Evolutionary conservation across 2,888 invertebrate species (phyloP).

Genomic region (Chrysolina americana): DNA sequence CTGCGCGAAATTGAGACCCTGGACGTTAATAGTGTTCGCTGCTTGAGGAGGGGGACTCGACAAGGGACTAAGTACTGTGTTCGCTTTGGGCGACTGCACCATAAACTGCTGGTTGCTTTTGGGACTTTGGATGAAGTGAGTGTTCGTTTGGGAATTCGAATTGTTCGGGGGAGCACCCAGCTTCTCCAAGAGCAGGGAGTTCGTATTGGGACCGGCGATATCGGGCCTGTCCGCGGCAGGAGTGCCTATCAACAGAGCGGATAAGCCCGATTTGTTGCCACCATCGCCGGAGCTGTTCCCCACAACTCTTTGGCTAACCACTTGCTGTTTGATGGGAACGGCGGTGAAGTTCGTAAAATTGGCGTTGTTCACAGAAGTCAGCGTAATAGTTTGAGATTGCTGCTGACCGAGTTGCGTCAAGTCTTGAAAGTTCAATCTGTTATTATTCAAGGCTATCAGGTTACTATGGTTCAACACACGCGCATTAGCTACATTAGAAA

Average conservation of each 20-base stretch:
- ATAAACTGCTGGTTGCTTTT: slow-evolving; percentile 60
- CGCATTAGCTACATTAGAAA: slow-evolving; percentile 71
- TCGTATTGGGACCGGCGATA: slow-evolving; percentile 72
- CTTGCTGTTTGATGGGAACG: slow-evolving; percentile 65
- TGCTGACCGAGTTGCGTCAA: slow-evolving; percentile 56
- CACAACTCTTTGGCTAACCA: slow-evolving; percentile 53
- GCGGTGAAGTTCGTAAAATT: slow-evolving; percentile 62
- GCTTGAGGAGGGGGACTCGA: slow-evolving; percentile 72
- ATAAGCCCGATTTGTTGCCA: slow-evolving; percentile 70
- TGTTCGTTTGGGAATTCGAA: slow-evolving; percentile 39
- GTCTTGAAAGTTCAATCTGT: slow-evolving; percentile 59
- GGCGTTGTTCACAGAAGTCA: slow-evolving; percentile 65
- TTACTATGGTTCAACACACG: slow-evolving; percentile 68
- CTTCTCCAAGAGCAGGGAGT: slow-evolving; percentile 72
- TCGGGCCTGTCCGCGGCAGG: slow-evolving; percentile 75
- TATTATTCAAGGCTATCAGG: slow-evolving; percentile 68
- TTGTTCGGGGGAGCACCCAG: slow-evolving; percentile 70
- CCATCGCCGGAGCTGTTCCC: slow-evolving; percentile 45
- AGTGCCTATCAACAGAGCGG: slow-evolving; percentile 74
- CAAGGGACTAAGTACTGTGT: slow-evolving; percentile 72
- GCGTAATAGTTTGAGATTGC: slow-evolving; percentile 66
- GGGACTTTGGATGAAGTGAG: slow-evolving; percentile 63
- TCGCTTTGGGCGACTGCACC: slow-evolving; percentile 60
- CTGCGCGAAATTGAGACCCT: slow-evolving; percentile 82
- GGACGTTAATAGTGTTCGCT: slow-evolving; percentile 70